Evolutionary conservation across 2,113 vertebrate genomes (phyloP), one percentile per base, ranked within the genome.

Genomic region (Phyllopteryx taeniolatus): DNA sequence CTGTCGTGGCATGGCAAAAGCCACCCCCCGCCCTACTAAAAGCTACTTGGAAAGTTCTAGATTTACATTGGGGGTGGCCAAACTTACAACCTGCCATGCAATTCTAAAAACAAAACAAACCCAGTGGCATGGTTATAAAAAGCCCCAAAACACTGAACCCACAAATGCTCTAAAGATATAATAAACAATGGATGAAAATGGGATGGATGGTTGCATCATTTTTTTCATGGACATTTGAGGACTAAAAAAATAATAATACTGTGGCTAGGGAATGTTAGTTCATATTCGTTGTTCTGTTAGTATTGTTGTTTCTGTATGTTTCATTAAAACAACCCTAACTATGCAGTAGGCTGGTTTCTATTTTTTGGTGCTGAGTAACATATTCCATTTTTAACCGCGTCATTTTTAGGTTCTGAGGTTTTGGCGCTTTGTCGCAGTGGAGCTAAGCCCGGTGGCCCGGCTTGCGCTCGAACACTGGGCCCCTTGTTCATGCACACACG

Each of bases 401-500:
- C 59, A 8, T 66, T 66, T 66, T 66, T 46, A 22, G 33, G 19
- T 46, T 35, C 14, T 61, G 59, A 8, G 59, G 59, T 61, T 61
- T 35, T 35, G 59, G 31, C 59, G 4, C 31, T 15, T 61, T n/a
- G 20, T 10, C n/a, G 8, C 20, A 56, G 53, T 22, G 53, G 59
- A 7, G 59, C 59, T 35, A 35, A 61, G 33, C 14, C 31, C 7
- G 14, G 57, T 31, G 22, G 22, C 27, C 13, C 9, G 12, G 31
- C 15, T 12, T 9, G 14, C 2, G 13, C 7, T 14, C 59, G 15
- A 39, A 61, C 59, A 61, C 59, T 61, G 14, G 7, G 27, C 14
- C 59, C 14, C 39, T 59, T 2, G n/a, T 67, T 81, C 59, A 47
- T 47, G 62, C 61, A 60, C 54, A 72, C 57, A 64, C 63, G n/a